A percentile compares a stretch with the other conserved stretches of the same genome.
phyloP scores from a whole-genome alignment of 2,888 invertebrate species.

The Latheticus oryzae region DNA sequence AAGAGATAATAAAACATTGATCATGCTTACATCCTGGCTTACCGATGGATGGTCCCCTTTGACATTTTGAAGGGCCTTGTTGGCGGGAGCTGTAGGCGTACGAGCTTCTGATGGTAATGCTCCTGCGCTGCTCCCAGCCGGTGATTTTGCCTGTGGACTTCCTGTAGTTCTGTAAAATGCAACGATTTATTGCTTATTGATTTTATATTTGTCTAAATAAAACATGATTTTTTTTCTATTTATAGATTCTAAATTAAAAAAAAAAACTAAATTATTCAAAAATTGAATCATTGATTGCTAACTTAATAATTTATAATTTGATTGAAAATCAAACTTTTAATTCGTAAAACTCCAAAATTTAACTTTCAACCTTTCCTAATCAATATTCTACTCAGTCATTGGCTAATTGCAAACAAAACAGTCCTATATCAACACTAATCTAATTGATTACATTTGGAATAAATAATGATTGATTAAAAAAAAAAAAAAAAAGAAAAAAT shows the following conservation, averaged over 20 bases:
- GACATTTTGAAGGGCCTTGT: constrained; percentile 82
- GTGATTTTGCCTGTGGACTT: constrained; percentile 80
- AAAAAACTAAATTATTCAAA: background rate
- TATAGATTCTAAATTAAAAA: background rate
- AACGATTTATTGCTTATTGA: no score
- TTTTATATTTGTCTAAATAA: no score
- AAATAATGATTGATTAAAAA: constrained; percentile 4
- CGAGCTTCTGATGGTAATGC: constrained; percentile 69
- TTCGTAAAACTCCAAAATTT: no score
- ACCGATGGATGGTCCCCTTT: constrained; percentile 83
- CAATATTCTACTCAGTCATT: constrained; percentile 6
- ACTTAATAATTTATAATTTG: no score
- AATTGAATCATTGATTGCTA: no score
- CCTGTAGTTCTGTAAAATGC: constrained; percentile 73
- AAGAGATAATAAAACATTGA: constrained; percentile 46
- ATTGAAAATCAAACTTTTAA: no score
- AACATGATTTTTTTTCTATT: background rate
- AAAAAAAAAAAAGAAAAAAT: constrained; percentile 23
- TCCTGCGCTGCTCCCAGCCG: constrained; percentile 76
- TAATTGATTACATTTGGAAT: no score
- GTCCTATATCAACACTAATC: no score
- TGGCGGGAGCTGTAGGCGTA: constrained; percentile 74
- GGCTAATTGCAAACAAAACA: background rate
- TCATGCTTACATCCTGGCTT: constrained; percentile 67
- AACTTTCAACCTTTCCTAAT: no score